A percentile compares a stretch with the other conserved stretches of the same genome.
phyloP scores from a whole-genome alignment of 1,140 invertebrate species.

The Zaprionus camerounensis region DNA sequence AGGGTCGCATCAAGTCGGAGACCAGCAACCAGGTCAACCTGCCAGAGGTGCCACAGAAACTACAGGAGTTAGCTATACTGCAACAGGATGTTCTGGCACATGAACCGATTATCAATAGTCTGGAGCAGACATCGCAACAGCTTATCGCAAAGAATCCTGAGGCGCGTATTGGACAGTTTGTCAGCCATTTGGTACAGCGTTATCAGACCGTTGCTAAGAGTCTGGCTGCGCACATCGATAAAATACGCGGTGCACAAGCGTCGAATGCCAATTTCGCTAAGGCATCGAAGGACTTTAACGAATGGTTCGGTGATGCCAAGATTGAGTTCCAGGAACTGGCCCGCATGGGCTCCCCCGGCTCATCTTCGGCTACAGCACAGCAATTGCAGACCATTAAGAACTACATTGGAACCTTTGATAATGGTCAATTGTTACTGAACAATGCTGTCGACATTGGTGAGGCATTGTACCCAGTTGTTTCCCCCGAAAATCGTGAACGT shows the following conservation, averaged over 20 bases:
- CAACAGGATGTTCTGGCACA: conserved; percentile 88
- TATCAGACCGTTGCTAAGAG: conserved; percentile 91
- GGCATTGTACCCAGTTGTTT: conserved; percentile 93
- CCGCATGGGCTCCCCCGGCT: conserved; percentile 82
- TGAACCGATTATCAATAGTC: conserved; percentile 87
- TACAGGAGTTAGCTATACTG: conserved; percentile 88
- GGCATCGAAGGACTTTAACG: conserved; percentile 89
- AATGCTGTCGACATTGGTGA: conserved; percentile 94
- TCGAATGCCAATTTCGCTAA: conserved; percentile 89
- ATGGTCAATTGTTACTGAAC: conserved; percentile 91
- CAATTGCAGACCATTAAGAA: conserved; percentile 80
- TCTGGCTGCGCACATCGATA: conserved; percentile 88
- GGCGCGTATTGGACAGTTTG: conserved; percentile 91
- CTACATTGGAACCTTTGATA: conserved; percentile 90
- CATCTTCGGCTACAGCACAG: conserved; percentile 77
- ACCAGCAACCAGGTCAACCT: conserved; percentile 89
- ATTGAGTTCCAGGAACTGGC: conserved; percentile 83
- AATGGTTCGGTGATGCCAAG: conserved; percentile 92
- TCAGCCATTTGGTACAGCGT: conserved; percentile 90
- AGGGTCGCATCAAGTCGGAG: conserved; percentile 91
- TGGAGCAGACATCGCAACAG: conserved; percentile 89
- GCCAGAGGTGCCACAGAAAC: conserved; percentile 89
- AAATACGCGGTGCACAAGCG: conserved; percentile 88
- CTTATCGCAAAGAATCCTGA: conserved; percentile 92
- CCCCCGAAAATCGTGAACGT: conserved; percentile 92